Evolutionary conservation across 2,888 invertebrate genomes (phyloP).

Genomic region (Drosophila sordidula): DNA sequence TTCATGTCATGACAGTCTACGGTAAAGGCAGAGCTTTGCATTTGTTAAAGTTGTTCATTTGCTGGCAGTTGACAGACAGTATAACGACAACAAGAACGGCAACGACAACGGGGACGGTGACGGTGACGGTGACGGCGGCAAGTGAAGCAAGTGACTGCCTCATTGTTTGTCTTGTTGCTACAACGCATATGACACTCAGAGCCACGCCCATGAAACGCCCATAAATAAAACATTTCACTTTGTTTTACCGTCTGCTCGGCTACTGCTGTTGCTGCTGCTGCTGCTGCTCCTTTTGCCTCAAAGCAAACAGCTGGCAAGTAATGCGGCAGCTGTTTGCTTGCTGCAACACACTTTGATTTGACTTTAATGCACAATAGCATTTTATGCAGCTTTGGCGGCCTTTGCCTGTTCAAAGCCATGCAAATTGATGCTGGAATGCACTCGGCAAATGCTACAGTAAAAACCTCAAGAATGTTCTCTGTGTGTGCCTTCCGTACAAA

Average conservation of each 20-base stretch:
- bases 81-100: slow-evolving; percentile 24
- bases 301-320: slow-evolving; percentile 35
- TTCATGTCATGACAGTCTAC: slow-evolving; percentile 74
- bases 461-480: slow-evolving; percentile 40
- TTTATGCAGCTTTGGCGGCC: slow-evolving; percentile 47
- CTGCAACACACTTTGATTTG: slow-evolving; percentile 72
- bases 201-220: slow-evolving; percentile 71
- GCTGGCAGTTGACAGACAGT: slow-evolving; percentile 71
- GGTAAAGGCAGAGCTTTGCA: slow-evolving; percentile 61
- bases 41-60: slow-evolving; percentile 80
- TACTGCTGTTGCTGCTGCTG: slow-evolving; percentile 8
- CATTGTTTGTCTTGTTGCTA: slow-evolving; percentile 76
- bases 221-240: slow-evolving; percentile 80
- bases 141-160: slow-evolving; percentile 49
- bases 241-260: slow-evolving; percentile 64
- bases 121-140: slow-evolving; percentile 3
- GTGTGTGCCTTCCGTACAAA: slow-evolving; percentile 7
- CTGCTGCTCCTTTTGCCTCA: slow-evolving; percentile 14
- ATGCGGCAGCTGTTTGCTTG: slow-evolving; percentile 39
- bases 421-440: slow-evolving; percentile 67
- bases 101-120: slow-evolving; percentile 17
- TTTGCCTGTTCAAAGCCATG: slow-evolving; percentile 50
- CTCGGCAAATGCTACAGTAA: slow-evolving; percentile 36
- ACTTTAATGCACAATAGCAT: slow-evolving; percentile 78
- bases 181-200: slow-evolving; percentile 77